Evolutionary conservation across 2,113 vertebrate genomes (phyloP).

Genomic region (Oriolus oriolus): DNA sequence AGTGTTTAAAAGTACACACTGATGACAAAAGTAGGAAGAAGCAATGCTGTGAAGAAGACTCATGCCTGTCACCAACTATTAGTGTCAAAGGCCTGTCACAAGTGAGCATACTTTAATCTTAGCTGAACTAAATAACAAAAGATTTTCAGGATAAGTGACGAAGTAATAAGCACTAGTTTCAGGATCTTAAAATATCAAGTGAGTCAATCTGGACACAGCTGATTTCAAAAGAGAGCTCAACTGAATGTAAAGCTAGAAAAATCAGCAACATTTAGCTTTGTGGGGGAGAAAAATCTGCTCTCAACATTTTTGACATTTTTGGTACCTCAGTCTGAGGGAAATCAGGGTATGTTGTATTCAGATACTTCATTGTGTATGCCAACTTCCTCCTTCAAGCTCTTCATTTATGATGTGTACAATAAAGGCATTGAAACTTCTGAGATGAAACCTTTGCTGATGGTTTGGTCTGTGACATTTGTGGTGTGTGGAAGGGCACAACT

Average conservation of each 20-base stretch:
- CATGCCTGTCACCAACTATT: background rate
- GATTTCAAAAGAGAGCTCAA: background rate
- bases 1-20: background rate
- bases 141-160: background rate
- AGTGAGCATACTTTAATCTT: background rate
- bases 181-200: background rate
- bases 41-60: background rate
- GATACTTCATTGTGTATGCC: background rate
- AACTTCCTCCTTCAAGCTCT: background rate
- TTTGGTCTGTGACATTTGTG: background rate
- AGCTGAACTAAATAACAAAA: background rate
- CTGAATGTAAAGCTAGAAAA: background rate
- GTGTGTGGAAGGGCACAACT: background rate
- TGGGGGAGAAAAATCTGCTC: background rate
- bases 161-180: background rate
- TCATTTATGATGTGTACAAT: background rate
- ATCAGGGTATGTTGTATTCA: background rate
- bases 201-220: background rate
- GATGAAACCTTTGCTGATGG: background rate
- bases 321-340: background rate
- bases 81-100: background rate
- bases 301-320: background rate
- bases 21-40: background rate
- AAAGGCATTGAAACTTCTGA: background rate
- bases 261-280: background rate